Evolutionary conservation across 2,113 vertebrate species (phyloP).

Genomic region (Eulacestoma nigropectus): DNA sequence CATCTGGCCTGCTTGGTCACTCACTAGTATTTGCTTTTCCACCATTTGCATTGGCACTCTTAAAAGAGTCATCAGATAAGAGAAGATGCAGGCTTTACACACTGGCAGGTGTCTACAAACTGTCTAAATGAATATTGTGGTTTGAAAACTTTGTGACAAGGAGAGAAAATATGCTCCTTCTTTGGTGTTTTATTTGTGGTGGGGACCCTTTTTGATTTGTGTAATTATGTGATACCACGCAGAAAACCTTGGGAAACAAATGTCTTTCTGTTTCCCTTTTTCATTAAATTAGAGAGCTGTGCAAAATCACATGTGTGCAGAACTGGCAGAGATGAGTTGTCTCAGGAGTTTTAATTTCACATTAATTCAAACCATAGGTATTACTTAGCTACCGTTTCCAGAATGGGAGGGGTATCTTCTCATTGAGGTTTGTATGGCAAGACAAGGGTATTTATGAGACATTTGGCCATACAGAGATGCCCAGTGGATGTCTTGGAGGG

Average conservation of each 20-base stretch:
- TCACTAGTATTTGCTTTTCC: background rate
- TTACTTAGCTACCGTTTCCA: background rate
- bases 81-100: background rate
- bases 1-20: background rate
- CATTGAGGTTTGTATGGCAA: background rate
- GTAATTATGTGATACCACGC: background rate
- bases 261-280: background rate
- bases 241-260: background rate
- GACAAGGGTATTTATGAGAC: background rate
- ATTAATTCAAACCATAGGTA: background rate
- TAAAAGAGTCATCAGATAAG: background rate
- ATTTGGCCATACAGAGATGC: background rate
- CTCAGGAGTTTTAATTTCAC: background rate
- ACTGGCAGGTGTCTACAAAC: background rate
- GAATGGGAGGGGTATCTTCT: background rate
- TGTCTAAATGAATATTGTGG: background rate
- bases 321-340: background rate
- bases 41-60: background rate
- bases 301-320: background rate
- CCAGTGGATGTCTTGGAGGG: background rate
- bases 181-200: background rate
- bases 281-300: background rate
- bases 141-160: background rate
- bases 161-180: background rate
- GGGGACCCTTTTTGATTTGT: background rate